Conservation (phyloP, 2,113 vertebrate species). For the Pyxicephalus adspersus region DNA sequence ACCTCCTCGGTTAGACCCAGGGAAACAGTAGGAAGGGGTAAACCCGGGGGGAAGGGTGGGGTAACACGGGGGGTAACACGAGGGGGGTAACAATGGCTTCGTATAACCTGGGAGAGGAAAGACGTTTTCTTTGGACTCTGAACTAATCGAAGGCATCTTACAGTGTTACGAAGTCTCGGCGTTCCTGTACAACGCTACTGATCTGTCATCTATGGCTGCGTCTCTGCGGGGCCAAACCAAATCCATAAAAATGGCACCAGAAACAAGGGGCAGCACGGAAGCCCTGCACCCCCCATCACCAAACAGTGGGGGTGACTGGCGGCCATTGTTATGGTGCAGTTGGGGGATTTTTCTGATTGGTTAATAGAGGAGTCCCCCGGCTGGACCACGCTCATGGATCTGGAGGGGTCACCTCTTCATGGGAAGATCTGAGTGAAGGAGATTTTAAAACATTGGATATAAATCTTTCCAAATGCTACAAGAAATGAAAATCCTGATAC, state of each 20-base stretch:
- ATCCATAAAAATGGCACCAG: not conserved
- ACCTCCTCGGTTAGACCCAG: not conserved
- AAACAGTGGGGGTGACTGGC: no score
- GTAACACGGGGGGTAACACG: not conserved
- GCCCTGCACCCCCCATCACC: not conserved
- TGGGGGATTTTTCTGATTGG: no score
- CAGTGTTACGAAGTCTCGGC: not conserved
- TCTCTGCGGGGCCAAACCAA: not conserved
- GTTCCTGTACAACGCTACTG: not conserved
- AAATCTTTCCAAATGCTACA: no score
- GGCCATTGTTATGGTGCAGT: no score
- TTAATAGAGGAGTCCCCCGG: no score
- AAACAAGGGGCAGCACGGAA: not conserved
- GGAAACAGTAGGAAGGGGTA: not conserved
- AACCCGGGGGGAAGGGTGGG: not conserved
- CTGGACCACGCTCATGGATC: no score
- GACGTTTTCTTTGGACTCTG: constrained; percentile 2
- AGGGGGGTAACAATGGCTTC: not conserved
- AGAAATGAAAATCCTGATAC: no score
- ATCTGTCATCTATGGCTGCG: no score
- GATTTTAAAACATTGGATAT: no score
- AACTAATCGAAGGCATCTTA: not conserved
- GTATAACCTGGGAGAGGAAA: not conserved
- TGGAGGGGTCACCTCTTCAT: no score
- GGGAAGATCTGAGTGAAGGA: no score